These are phyloP conservation scores for Cephus pygmeus DNA, from an alignment of 2,888 invertebrate species.

Conservation along the genomic window DNA sequence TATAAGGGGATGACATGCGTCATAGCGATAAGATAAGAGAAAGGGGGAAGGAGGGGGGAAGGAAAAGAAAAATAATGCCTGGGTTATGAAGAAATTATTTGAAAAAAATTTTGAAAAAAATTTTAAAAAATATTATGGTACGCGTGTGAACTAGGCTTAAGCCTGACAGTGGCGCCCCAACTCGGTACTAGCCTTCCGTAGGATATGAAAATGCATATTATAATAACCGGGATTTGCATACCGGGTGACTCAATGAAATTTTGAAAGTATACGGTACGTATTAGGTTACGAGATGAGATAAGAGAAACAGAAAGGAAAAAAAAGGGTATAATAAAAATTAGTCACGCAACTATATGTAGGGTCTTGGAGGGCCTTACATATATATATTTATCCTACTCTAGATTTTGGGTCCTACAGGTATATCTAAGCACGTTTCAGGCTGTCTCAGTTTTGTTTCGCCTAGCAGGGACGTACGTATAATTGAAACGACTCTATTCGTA, in stretches of 20 bases:
- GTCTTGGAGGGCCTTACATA: neutral
- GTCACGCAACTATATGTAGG: neutral
- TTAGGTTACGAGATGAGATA: neutral
- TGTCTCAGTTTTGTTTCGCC: neutral
- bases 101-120: too few species aligned
- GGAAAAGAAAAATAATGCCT: too few species aligned
- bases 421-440: neutral
- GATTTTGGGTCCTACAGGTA: neutral
- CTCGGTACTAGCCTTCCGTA: neutral
- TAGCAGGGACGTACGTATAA: neutral
- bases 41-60: fast-evolving
- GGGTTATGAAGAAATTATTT: too few species aligned
- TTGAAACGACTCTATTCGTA: neutral
- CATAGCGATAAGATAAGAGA: too few species aligned
- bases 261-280: neutral
- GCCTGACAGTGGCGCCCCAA: neutral
- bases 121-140: too few species aligned
- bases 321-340: neutral
- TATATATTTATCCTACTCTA: neutral
- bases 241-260: neutral
- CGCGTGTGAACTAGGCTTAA: neutral
- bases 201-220: neutral
- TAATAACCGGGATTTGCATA: neutral
- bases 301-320: neutral
- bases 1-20: too few species aligned